Base-by-base conservation (phyloP, 2,888 invertebrate species). In the Tachina lurida region DNA sequence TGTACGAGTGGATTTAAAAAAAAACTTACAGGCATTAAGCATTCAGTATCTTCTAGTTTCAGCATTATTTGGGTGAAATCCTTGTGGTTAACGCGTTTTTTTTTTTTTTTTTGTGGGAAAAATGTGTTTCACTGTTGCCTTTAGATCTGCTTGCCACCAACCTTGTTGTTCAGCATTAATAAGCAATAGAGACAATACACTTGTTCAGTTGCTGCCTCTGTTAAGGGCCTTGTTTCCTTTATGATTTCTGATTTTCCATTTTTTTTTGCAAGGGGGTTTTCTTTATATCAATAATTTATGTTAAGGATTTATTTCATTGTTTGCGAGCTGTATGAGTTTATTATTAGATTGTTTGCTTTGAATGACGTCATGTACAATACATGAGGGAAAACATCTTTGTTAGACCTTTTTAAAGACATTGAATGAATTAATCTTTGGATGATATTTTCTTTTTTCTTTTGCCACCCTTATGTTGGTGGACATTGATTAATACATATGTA, bases 201-300 rank as follows among this genome's bases (percentile, higher is more conserved):
- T 4, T 10, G 4, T n/a, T 39, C n/a, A n/a, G 17, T 17, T 12
- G 4, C 56, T 58, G 22, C 31, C 41, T 39, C 10, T 41, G 3
- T 41, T 62, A 41, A 15, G 41, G 13, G 15, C 39, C 7, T 54
- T 58, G 19, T 54, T 56, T 70, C 54, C 17, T 17, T 68, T 31
- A 41, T 19, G 3, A n/a, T 56, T 22, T 56, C 19, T 70, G 15
- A 12, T 8, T 45, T 58, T 17, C 12, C 45, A n/a, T n/a, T 56
- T n/a, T 70, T 2, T 45, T 31, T 31, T 31, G 31, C 31, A 4
- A 8, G 13, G 47, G 47, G 56, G 45, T 45, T 15, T 49, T 71
- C 10, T 43, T 71, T 8, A 22, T 43, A 58, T 47, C 12, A 58
- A 45, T 58, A 45, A 71, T 71, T 71, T 45, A 31, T 58, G 45